These are phyloP conservation scores for Oryzias curvinotus DNA, from an alignment of 2,113 vertebrate species.

Conservation along the genomic window DNA sequence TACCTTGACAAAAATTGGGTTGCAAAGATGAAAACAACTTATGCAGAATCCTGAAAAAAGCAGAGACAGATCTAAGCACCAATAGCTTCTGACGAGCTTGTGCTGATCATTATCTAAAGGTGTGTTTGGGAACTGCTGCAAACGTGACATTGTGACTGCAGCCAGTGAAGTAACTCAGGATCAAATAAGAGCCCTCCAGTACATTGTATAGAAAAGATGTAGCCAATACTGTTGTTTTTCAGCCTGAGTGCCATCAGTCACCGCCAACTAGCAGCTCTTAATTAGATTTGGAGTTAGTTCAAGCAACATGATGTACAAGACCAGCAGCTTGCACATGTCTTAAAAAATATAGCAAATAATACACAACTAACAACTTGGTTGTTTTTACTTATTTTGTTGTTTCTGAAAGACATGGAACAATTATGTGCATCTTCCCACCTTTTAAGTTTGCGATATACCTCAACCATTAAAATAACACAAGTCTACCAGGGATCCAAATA, in stretches of 20 bases:
- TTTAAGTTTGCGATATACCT: no score
- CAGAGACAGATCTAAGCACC: slow-evolving; percentile 10
- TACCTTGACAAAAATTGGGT: slow-evolving; percentile 1
- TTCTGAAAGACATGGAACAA: no score
- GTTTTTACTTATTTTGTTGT: no score
- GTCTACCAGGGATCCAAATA: no score
- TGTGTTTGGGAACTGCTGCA: slow-evolving; percentile 75
- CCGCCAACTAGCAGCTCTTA: slow-evolving; percentile 34
- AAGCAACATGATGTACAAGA: slow-evolving; percentile 14
- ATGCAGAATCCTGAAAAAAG: slow-evolving; percentile 20
- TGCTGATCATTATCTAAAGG: slow-evolving; percentile 73
- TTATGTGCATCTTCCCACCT: no score
- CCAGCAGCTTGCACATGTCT: neutral
- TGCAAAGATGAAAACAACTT: slow-evolving; percentile 15
- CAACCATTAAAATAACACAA: no score
- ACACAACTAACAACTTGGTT: neutral
- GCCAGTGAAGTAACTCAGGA: slow-evolving; percentile 59
- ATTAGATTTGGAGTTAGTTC: slow-evolving; percentile 16
- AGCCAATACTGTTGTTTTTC: slow-evolving; percentile 59
- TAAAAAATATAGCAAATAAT: neutral
- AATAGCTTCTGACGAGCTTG: slow-evolving; percentile 26
- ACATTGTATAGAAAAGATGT: slow-evolving; percentile 69
- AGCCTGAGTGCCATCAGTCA: slow-evolving; percentile 44
- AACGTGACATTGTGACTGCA: slow-evolving; percentile 72
- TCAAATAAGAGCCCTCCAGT: slow-evolving; percentile 77